Conservation (phyloP, 1,140 invertebrate species). For the Bactericera cockerelli region DNA sequence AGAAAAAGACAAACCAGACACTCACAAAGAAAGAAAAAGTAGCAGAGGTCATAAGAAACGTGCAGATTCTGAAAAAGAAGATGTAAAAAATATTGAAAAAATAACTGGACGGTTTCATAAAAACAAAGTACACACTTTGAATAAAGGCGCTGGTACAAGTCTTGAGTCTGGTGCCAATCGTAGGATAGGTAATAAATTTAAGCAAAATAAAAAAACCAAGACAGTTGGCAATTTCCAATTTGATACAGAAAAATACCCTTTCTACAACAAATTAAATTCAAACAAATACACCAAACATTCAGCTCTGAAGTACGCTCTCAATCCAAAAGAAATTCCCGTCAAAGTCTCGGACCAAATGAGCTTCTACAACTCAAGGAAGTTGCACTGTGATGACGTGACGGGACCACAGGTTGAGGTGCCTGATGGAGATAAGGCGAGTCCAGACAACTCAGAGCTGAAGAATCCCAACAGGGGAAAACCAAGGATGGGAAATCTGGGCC, state of each 20-base stretch:
- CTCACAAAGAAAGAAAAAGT: background rate
- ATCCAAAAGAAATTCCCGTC: constrained; percentile 31
- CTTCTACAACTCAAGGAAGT: constrained; percentile 41
- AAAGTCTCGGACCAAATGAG: constrained; percentile 36
- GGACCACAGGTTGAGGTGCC: constrained; percentile 29
- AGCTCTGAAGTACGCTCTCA: constrained; percentile 39
- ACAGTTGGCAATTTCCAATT: constrained; percentile 11
- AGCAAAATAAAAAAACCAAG: background rate
- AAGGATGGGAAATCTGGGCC: constrained; percentile 39
- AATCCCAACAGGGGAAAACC: constrained; percentile 21
- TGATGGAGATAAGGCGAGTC: constrained; percentile 19
- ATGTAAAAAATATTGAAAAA: constrained; percentile 14
- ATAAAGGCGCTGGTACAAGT: too few species aligned
- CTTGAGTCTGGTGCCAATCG: too few species aligned
- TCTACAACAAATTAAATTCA: constrained; percentile 25
- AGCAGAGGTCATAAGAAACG: constrained; percentile 4
- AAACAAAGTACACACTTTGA: constrained; percentile 7
- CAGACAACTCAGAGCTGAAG: constrained; percentile 25
- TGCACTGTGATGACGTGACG: constrained; percentile 30
- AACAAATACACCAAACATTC: constrained; percentile 33
- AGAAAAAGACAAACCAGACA: constrained; percentile 10
- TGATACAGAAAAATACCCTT: constrained; percentile 32
- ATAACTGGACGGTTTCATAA: constrained; percentile 5
- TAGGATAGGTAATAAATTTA: too few species aligned
- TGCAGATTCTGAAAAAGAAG: constrained; percentile 20